A percentile compares a stretch with the other conserved stretches of the same genome.
Conservation (phyloP, 2,113 vertebrate genomes). For the Lonchura striata region DNA sequence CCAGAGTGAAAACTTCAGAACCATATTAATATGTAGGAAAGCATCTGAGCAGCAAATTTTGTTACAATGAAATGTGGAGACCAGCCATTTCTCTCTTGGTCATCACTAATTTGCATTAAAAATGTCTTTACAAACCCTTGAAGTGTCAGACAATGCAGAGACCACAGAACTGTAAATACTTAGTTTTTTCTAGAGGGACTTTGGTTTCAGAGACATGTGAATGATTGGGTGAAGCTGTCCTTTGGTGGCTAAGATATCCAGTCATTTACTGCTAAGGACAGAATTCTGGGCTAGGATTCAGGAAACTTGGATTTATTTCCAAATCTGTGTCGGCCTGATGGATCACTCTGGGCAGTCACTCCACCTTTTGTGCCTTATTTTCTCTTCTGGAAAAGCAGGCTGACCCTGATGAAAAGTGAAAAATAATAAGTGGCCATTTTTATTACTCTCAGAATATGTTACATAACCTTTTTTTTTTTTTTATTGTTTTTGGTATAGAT, state of each 20-base stretch:
- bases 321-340: background rate
- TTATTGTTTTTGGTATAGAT: background rate
- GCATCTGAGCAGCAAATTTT: background rate
- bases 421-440: background rate
- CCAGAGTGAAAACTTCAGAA: background rate
- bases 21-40: background rate
- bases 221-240: background rate
- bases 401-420: background rate
- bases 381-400: background rate
- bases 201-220: background rate
- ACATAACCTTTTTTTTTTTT: background rate
- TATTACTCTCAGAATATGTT: background rate
- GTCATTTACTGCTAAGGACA: background rate
- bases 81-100: background rate
- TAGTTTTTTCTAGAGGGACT: background rate
- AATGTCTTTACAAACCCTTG: background rate
- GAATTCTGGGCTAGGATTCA: background rate
- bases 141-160: background rate
- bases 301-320: conserved; percentile 17
- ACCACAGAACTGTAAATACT: background rate
- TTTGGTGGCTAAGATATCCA: background rate
- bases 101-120: background rate
- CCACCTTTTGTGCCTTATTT: background rate
- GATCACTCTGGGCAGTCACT: background rate
- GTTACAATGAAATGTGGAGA: background rate